These are phyloP conservation scores for Meles meles DNA, from an alignment of 2,113 vertebrate genomes.

Conservation along the genomic window DNA sequence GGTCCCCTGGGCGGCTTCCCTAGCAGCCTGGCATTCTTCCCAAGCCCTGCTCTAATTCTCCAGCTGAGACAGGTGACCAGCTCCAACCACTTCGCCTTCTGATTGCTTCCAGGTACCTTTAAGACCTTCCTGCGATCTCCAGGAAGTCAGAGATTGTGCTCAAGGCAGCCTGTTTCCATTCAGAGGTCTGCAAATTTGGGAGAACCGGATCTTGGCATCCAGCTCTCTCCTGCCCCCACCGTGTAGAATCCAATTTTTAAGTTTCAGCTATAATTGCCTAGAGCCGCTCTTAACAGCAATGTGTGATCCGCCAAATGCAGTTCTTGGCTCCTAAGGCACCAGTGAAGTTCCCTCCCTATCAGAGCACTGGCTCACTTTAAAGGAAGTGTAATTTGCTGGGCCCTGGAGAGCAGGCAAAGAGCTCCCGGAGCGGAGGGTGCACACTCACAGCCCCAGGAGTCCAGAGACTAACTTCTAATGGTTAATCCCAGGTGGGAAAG, in stretches of 20 bases:
- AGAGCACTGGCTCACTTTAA: neutral
- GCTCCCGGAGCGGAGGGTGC: neutral
- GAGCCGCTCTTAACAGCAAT: slow-evolving; percentile 3
- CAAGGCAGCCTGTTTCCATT: neutral
- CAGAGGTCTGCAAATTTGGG: slow-evolving; percentile 14
- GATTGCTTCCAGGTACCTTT: neutral
- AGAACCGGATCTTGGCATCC: neutral
- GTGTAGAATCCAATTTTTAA: slow-evolving; percentile 26
- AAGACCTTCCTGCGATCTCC: neutral
- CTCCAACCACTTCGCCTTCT: neutral
- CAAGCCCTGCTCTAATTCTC: neutral
- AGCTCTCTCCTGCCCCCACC: neutral
- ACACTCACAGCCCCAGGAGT: too few relatives aligned
- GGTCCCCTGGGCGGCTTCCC: neutral
- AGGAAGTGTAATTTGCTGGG: neutral
- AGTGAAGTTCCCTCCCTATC: neutral
- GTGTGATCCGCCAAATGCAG: neutral
- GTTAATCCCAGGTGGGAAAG: neutral
- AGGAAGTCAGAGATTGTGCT: neutral
- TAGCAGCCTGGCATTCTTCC: neutral
- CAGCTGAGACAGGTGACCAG: neutral
- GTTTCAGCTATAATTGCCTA: slow-evolving; percentile 37
- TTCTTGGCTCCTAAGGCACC: neutral
- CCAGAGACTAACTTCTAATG: neutral
- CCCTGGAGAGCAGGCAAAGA: neutral